These are phyloP conservation scores for Paramormyrops kingsleyae DNA, from an alignment of 2,113 vertebrate genomes.

Conservation along the genomic window DNA sequence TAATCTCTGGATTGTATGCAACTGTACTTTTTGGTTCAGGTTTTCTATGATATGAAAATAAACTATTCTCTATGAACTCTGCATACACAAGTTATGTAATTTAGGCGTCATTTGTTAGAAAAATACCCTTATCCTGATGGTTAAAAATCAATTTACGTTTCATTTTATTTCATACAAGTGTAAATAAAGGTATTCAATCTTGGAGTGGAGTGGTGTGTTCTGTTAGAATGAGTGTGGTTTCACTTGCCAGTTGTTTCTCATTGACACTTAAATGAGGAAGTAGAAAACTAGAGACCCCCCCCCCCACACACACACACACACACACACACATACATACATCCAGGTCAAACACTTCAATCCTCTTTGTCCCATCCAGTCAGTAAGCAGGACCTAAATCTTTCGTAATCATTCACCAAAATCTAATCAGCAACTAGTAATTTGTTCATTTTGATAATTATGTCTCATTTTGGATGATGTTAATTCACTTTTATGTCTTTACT, in stretches of 20 bases:
- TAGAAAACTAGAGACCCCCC: neutral
- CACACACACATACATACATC: neutral
- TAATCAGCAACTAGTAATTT: neutral
- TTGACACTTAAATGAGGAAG: neutral
- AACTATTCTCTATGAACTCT: conserved; percentile 9
- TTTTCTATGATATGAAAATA: conserved; percentile 25
- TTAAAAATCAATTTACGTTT: conserved; percentile 11
- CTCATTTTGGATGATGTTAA: neutral
- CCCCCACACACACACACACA: neutral
- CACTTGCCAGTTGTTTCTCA: neutral
- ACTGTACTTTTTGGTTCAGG: conserved; percentile 46
- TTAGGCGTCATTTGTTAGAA: conserved; percentile 1
- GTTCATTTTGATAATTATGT: neutral
- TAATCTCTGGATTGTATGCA: conserved; percentile 49
- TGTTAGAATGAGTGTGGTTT: neutral
- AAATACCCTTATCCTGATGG: neutral
- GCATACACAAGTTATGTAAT: neutral
- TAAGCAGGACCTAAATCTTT: neutral
- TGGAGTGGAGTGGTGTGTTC: conserved; percentile 17
- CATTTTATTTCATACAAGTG: conserved; percentile 41
- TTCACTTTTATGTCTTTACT: neutral
- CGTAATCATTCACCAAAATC: neutral
- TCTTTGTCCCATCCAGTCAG: neutral
- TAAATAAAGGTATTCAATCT: conserved; percentile 63
- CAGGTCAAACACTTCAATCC: neutral